Percentiles rank a stretch among this genome's conserved stretches.
Conservation (phyloP, 1,140 invertebrate species). For the Lepidurus packardi region DNA sequence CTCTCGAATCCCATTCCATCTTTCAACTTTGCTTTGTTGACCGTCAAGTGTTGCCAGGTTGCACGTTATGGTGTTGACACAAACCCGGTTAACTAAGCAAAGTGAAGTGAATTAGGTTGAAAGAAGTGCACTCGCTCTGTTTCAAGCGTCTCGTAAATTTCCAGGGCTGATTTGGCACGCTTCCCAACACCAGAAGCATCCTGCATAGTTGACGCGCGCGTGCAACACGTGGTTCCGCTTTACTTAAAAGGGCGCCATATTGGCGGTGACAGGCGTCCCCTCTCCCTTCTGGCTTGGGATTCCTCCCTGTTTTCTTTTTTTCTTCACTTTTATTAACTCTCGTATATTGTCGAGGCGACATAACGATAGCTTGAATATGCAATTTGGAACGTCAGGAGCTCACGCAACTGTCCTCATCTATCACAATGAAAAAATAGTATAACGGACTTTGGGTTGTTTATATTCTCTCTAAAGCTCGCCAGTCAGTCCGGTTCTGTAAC, state of each 20-base stretch:
- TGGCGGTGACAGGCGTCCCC: neutral
- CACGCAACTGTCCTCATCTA: neutral
- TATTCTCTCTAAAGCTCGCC: too few species aligned
- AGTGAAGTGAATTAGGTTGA: too few species aligned
- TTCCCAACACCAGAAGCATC: neutral
- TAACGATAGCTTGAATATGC: neutral
- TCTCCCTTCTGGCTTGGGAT: neutral
- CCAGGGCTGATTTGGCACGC: neutral
- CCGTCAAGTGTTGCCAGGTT: too few species aligned
- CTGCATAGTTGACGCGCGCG: slow-evolving; percentile 3
- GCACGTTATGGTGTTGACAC: too few species aligned
- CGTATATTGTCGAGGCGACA: neutral
- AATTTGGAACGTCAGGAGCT: neutral
- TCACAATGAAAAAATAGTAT: neutral
- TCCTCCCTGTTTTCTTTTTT: neutral
- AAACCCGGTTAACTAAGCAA: too few species aligned
- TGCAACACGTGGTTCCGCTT: slow-evolving; percentile 17
- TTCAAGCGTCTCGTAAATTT: neutral
- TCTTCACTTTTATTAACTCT: neutral
- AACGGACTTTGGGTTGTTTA: too few species aligned
- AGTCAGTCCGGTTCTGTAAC: too few species aligned
- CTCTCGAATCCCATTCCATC: too few species aligned
- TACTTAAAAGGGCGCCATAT: neutral
- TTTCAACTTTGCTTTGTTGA: too few species aligned
- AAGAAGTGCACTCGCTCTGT: too few species aligned